Evolutionary conservation across 2,113 vertebrate species (phyloP).

Genomic region (Oriolus oriolus): DNA sequence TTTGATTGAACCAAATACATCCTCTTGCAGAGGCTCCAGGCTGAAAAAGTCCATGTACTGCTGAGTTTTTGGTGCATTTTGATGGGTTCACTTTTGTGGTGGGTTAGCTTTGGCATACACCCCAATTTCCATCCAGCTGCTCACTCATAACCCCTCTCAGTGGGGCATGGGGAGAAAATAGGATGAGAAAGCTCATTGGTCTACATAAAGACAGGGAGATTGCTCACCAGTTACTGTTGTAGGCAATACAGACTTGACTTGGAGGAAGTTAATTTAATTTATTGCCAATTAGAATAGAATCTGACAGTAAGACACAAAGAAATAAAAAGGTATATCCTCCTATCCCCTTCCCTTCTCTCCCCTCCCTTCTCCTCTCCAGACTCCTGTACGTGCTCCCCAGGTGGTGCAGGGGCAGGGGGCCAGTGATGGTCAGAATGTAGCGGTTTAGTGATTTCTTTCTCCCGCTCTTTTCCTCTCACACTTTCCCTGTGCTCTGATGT

Average conservation of each 20-base stretch:
- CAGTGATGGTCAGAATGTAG: accelerated
- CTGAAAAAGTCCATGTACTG: neutral
- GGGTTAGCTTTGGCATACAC: neutral
- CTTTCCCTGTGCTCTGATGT: neutral
- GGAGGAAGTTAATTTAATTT: neutral
- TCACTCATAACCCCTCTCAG: neutral
- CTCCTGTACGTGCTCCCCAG: neutral
- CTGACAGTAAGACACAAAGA: neutral
- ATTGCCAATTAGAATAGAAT: neutral
- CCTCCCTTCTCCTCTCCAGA: neutral
- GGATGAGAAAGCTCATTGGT: neutral
- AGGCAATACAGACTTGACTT: neutral
- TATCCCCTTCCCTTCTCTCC: too few relatives aligned
- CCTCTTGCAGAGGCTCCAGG: neutral
- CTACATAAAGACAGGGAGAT: neutral
- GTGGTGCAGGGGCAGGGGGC: accelerated
- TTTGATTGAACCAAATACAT: neutral
- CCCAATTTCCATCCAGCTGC: neutral
- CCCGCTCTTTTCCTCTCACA: neutral
- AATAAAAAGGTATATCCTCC: neutral
- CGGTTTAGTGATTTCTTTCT: neutral
- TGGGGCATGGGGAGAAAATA: neutral
- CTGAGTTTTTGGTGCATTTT: neutral
- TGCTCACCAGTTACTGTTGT: neutral
- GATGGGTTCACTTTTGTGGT: neutral